phyloP scores from a whole-genome alignment of 2,113 vertebrate species.

The Verasper variegatus region DNA sequence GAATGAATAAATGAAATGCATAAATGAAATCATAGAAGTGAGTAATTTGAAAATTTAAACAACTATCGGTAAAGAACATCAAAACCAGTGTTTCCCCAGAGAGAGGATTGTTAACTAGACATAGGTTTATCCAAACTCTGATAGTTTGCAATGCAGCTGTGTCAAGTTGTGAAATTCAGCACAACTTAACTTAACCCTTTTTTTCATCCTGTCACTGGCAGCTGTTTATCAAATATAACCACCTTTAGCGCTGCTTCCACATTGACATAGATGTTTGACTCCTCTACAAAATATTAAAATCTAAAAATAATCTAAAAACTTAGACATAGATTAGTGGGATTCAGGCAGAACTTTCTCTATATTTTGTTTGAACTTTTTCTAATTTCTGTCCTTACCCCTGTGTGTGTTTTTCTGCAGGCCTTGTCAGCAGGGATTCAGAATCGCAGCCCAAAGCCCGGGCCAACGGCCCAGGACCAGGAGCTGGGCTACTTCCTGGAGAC shows the following conservation, averaged over 20 bases:
- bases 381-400: too few species aligned
- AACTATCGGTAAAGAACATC: neutral
- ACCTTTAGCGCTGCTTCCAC: neutral
- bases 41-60: neutral
- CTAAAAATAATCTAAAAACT: too few species aligned
- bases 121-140: too few species aligned
- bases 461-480: conserved; percentile 93
- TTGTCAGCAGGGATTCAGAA: conserved; percentile 94
- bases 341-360: too few species aligned
- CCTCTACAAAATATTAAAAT: too few species aligned
- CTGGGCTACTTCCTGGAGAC: conserved; percentile 98
- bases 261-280: neutral
- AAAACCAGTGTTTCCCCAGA: neutral
- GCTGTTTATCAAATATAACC: neutral
- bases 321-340: too few species aligned
- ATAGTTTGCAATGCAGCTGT: neutral
- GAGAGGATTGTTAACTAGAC: neutral
- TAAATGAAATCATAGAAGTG: neutral
- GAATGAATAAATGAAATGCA: neutral
- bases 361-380: too few species aligned
- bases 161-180: neutral
- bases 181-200: neutral
- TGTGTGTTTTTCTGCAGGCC: conserved; percentile 76
- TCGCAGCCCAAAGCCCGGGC: conserved; percentile 96
- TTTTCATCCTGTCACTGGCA: neutral